Evolutionary conservation across 1,140 invertebrate species (phyloP).

Genomic region (Spodoptera litura): DNA sequence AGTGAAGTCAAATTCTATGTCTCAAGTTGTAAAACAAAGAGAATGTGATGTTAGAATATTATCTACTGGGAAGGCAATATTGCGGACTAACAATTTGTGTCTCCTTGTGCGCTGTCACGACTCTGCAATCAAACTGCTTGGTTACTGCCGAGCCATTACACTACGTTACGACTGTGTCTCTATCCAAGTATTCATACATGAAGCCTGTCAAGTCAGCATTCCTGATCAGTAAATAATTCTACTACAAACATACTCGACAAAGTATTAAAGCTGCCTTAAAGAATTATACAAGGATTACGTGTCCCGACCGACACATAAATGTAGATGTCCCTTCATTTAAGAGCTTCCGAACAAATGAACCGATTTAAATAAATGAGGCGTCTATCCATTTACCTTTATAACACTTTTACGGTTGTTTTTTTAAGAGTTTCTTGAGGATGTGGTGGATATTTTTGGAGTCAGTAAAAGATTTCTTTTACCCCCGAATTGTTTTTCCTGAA

Average conservation of each 20-base stretch:
- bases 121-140: slow-evolving; percentile 12
- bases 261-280: not conserved
- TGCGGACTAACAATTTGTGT: slow-evolving; percentile 19
- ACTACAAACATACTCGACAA: not conserved
- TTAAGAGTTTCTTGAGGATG: not conserved
- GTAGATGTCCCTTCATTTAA: slow-evolving; percentile 20
- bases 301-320: not conserved
- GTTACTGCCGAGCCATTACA: slow-evolving; percentile 14
- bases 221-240: slow-evolving; percentile 2
- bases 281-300: not conserved
- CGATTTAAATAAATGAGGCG: slow-evolving; percentile 24
- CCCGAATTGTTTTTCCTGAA: no score
- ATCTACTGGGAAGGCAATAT: not conserved
- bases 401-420: slow-evolving; percentile 10
- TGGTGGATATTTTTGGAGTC: not conserved
- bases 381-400: slow-evolving; percentile 16
- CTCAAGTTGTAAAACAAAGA: not conserved
- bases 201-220: not conserved
- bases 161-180: slow-evolving; percentile 13
- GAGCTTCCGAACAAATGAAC: slow-evolving; percentile 14
- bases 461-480: not conserved
- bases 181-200: not conserved
- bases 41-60: not conserved
- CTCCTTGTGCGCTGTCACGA: slow-evolving; percentile 10
- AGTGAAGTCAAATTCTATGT: not conserved